A percentile compares a stretch with the other conserved stretches of the same genome.
Evolutionary conservation across 1,140 invertebrate genomes (phyloP).

Genomic region (Holotrichia oblita): DNA sequence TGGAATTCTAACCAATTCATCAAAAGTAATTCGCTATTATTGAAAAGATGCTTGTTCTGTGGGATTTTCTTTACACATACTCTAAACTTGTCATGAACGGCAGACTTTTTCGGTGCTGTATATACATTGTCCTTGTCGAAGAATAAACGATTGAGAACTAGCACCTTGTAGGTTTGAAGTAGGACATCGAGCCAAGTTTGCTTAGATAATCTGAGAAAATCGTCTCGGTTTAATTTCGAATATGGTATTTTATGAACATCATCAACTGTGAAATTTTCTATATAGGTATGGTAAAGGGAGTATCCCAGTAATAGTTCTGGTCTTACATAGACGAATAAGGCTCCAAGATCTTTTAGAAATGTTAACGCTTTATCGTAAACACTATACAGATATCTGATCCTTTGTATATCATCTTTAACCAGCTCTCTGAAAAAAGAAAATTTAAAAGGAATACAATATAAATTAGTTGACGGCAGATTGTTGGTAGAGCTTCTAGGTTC

Average conservation of each 20-base stretch:
- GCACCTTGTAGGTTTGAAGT: constrained; percentile 60
- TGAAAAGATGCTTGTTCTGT: constrained; percentile 6
- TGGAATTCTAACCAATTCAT: constrained; percentile 37
- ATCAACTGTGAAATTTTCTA: not conserved
- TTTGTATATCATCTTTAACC: not conserved
- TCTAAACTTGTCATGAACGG: not conserved
- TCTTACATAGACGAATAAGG: constrained; percentile 54
- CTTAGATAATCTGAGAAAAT: constrained; percentile 45
- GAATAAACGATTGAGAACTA: constrained; percentile 48
- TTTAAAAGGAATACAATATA: too few species aligned
- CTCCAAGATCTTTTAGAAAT: constrained; percentile 55
- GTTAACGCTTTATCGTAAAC: constrained; percentile 53
- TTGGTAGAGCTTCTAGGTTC: too few species aligned
- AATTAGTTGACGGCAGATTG: too few species aligned
- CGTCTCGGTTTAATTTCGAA: not conserved
- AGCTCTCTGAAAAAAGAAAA: constrained; percentile 32
- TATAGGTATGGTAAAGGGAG: constrained; percentile 26
- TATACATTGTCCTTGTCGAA: not conserved
- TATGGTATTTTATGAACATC: not conserved
- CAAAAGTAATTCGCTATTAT: constrained; percentile 10
- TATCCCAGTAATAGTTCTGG: constrained; percentile 57
- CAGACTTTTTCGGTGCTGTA: not conserved
- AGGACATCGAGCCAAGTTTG: constrained; percentile 62
- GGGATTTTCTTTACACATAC: not conserved
- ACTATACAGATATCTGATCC: constrained; percentile 20